A percentile compares a stretch with the other conserved stretches of the same genome.
Conservation (phyloP, 2,113 vertebrate genomes). For the Pycnonotus jocosus region DNA sequence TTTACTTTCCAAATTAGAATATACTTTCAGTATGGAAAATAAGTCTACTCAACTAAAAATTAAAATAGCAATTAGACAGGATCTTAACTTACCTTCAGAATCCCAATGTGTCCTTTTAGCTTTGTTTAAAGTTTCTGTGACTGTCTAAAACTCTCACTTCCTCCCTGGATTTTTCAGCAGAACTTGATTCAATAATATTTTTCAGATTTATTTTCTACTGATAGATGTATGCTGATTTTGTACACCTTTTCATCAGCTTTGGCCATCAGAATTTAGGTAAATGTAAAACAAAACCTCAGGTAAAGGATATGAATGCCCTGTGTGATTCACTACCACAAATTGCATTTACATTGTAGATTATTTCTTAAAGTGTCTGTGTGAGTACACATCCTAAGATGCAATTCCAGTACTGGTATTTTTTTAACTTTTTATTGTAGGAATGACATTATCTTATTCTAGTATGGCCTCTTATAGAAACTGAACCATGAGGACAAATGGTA, state of each 20-base stretch:
- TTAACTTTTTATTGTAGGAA: neutral
- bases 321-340: neutral
- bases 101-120: neutral
- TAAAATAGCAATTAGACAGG: neutral
- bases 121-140: neutral
- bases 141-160: neutral
- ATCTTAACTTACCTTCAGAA: neutral
- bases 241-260: neutral
- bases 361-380: neutral
- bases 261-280: neutral
- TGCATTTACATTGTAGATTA: neutral
- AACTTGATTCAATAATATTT: neutral
- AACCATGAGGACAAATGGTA: neutral
- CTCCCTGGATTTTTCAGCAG: neutral
- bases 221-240: rapidly evolving
- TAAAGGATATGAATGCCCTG: neutral
- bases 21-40: neutral
- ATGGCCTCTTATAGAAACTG: neutral
- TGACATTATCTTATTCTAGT: neutral
- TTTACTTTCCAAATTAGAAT: neutral
- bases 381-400: neutral
- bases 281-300: neutral
- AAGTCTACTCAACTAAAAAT: neutral
- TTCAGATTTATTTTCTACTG: neutral
- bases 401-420: neutral